These are phyloP conservation scores for Pammene fasciana DNA, from an alignment of 2,888 invertebrate genomes.

Conservation along the genomic window DNA sequence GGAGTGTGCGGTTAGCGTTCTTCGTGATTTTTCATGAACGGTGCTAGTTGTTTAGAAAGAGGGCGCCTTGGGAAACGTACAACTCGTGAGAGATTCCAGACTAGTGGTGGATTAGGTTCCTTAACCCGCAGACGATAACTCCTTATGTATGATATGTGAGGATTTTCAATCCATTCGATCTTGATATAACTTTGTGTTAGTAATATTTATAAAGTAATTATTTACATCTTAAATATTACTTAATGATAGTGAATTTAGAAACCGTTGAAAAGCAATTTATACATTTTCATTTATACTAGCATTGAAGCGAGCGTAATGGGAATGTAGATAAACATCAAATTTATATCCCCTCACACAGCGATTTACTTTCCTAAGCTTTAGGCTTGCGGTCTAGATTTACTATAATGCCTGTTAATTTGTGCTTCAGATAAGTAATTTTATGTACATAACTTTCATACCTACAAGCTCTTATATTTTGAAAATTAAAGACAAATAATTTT, in stretches of 20 bases:
- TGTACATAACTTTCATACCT: not conserved
- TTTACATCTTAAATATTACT: not conserved
- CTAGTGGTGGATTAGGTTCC: conserved; percentile 19
- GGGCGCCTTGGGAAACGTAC: conserved; percentile 36
- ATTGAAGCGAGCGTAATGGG: conserved; percentile 34
- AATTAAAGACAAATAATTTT: not conserved
- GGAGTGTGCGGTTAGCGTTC: conserved; percentile 48
- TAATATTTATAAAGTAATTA: not conserved
- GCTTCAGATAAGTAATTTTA: conserved; percentile 1
- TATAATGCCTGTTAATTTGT: conserved; percentile 24
- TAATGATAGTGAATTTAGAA: not conserved
- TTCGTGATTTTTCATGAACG: conserved; percentile 54
- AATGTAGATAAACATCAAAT: conserved; percentile 38
- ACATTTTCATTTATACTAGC: conserved; percentile 19
- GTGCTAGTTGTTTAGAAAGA: conserved; percentile 50
- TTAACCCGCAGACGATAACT: conserved; percentile 8
- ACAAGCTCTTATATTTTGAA: not conserved
- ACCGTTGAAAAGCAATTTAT: not conserved
- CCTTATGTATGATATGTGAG: not conserved
- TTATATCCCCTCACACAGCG: conserved; percentile 35
- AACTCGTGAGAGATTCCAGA: conserved; percentile 34
- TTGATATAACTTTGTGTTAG: not conserved
- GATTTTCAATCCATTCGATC: too few relatives aligned
- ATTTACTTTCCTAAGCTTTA: conserved; percentile 31
- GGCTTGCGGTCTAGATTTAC: conserved; percentile 32